Conservation (phyloP, 2,797 vertebrate genomes). For the Danio kyathit region DNA sequence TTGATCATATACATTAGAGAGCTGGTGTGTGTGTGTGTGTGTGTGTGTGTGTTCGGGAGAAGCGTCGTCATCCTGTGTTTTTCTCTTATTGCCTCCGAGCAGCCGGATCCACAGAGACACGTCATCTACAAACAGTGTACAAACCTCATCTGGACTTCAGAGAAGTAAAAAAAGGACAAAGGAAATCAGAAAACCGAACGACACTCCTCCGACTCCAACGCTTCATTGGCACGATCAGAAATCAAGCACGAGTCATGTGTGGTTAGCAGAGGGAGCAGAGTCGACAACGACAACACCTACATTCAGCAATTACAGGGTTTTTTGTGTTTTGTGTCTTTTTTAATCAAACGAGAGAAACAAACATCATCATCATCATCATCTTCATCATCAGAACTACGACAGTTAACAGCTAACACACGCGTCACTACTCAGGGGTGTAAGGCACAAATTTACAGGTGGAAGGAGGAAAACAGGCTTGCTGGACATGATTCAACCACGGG, state of each 20-base stretch:
- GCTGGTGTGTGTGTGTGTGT: conserved; percentile 27
- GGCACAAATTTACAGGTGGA: conserved; percentile 99
- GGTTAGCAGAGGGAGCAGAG: conserved; percentile 72
- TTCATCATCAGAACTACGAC: conserved; percentile 77
- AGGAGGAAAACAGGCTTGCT: conserved; percentile 82
- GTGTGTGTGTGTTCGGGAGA: conserved; percentile 14
- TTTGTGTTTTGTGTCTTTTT: conserved; percentile 31
- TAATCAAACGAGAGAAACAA: conserved; percentile 80
- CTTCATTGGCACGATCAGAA: conserved; percentile 89
- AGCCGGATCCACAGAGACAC: conserved; percentile 68
- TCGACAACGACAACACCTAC: conserved; percentile 83
- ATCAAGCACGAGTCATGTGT: conserved; percentile 75
- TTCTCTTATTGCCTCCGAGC: conserved; percentile 72
- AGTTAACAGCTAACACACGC: conserved; percentile 90
- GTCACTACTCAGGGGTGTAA: conserved; percentile 98
- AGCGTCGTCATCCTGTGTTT: conserved; percentile 27
- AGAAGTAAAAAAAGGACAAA: conserved; percentile 75
- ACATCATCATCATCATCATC: conserved; percentile 52
- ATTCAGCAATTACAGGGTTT: conserved; percentile 79
- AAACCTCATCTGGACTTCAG: conserved; percentile 74
- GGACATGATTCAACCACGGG: conserved; percentile 80
- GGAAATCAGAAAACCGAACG: conserved; percentile 70
- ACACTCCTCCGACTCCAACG: conserved; percentile 75
- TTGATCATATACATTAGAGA: conserved; percentile 64
- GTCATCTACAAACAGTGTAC: conserved; percentile 65